Evolutionary conservation across 2,797 vertebrate genomes (phyloP), one percentile per base, ranked within the genome.

Genomic region (Ptychadena robeensis): DNA sequence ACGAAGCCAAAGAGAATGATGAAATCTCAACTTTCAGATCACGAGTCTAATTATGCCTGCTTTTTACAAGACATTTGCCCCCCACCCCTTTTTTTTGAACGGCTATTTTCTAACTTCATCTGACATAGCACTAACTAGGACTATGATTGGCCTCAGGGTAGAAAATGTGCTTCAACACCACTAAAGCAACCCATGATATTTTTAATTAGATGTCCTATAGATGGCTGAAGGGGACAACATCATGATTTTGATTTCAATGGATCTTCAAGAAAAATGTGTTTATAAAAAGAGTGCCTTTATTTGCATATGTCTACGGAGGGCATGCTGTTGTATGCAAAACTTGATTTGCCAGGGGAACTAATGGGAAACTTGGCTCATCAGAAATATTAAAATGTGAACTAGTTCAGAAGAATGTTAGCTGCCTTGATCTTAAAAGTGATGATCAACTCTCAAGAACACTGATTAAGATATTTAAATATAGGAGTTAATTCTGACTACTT

Each of bases 91-190:
- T 30, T 69, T 67, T 79, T 35, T 82, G 73, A 82, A 77, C 53
- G 57, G n/a, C 65, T 80, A 69, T 75, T 80, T 85, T 80, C 66
- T 76, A 80, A 85, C 82, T 76, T 64, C 37, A 76, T 85, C 53
- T 80, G 82, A 76, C 82, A 85, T 48, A 70, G 59, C 82, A 71
- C 71, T 75, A 85, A 85, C 82, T 81, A 76, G 82, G 82, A 70
- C 82, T 80, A 71, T 80, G 66, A 65, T 64, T 85, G 78, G 65
- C 82, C 48, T 57, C 28, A 53, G 66, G 82, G 65, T 57, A 53
- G 66, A 59, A 85, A 85, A 75, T 85, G 72, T 85, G 77, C 82
- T 70, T 80, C 82, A 85, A 80, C 65, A 76, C 77, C 65, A 81
- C 67, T 69, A 84, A 84, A 75, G 64, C 64, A 69, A 64, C 53